Conservation (phyloP, 2,888 invertebrate species). For the Smittia aterrima region DNA sequence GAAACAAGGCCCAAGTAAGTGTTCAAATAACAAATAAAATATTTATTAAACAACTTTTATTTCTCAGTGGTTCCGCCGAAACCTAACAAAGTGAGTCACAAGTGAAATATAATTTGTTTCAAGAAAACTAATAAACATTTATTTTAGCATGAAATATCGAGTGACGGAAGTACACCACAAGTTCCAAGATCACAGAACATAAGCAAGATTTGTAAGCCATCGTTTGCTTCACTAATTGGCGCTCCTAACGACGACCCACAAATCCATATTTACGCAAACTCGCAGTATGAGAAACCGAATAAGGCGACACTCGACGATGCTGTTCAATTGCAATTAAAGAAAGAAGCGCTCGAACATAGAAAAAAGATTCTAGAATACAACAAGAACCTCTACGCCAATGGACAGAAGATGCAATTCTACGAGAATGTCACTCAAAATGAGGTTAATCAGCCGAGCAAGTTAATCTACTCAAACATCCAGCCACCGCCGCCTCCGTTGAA, state of each 20-base stretch:
- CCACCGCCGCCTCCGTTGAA: slow-evolving; percentile 38
- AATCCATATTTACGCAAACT: slow-evolving; percentile 32
- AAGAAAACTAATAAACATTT: not conserved
- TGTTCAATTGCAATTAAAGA: slow-evolving; percentile 23
- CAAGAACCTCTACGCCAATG: slow-evolving; percentile 20
- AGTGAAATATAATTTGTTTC: not conserved
- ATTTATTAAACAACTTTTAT: slow-evolving; percentile 17
- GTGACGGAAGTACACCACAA: slow-evolving; percentile 46
- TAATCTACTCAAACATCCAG: slow-evolving; percentile 51
- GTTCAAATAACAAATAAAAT: not conserved
- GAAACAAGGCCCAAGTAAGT: slow-evolving; percentile 14
- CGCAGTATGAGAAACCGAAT: not conserved
- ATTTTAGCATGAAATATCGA: slow-evolving; percentile 22
- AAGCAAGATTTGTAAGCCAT: slow-evolving; percentile 68
- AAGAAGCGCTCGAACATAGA: slow-evolving; percentile 30
- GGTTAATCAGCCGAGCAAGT: slow-evolving; percentile 46
- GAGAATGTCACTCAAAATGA: slow-evolving; percentile 25
- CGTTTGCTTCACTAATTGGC: slow-evolving; percentile 54
- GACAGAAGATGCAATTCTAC: slow-evolving; percentile 16
- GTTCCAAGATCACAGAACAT: slow-evolving; percentile 75
- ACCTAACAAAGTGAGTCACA: slow-evolving; percentile 17
- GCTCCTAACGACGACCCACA: slow-evolving; percentile 1
- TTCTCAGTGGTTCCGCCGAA: slow-evolving; percentile 36
- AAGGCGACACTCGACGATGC: slow-evolving; percentile 27
- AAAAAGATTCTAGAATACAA: slow-evolving; percentile 37